phyloP scores from a whole-genome alignment of 1,140 invertebrate species.

The Rhynchophorus ferrugineus region DNA sequence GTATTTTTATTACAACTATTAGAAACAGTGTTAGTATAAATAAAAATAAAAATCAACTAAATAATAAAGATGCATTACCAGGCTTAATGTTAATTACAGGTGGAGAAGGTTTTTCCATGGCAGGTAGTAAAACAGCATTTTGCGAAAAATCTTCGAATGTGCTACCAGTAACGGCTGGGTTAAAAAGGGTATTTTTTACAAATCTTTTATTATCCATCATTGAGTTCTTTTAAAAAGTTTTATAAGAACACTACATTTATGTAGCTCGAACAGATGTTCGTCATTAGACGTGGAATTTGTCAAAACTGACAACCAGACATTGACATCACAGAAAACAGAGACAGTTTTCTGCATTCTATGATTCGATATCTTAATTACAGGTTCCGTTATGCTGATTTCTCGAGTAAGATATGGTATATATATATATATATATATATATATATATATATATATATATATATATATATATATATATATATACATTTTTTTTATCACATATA shows the following conservation, averaged over 20 bases:
- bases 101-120: slow-evolving; percentile 27
- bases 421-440: too few species aligned
- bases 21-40: neutral
- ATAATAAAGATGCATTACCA: slow-evolving; percentile 20
- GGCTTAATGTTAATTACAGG: slow-evolving; percentile 21
- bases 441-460: too few species aligned
- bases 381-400: too few species aligned
- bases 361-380: too few species aligned
- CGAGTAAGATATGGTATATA: too few species aligned
- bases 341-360: too few species aligned
- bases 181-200: slow-evolving; percentile 35
- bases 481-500: too few species aligned
- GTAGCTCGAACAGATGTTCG: slow-evolving; percentile 15
- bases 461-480: too few species aligned
- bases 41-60: too few species aligned
- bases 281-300: neutral
- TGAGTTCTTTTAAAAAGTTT: slow-evolving; percentile 3
- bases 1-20: neutral
- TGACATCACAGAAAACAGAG: too few species aligned
- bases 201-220: slow-evolving; percentile 28
- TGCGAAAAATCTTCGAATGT: slow-evolving; percentile 36
- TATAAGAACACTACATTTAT: slow-evolving; percentile 11
- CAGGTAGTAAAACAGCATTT: slow-evolving; percentile 34
- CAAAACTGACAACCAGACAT: too few species aligned
- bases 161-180: slow-evolving; percentile 33